Evolutionary conservation across 2,113 vertebrate genomes (phyloP).

Genomic region (Heptranchias perlo): DNA sequence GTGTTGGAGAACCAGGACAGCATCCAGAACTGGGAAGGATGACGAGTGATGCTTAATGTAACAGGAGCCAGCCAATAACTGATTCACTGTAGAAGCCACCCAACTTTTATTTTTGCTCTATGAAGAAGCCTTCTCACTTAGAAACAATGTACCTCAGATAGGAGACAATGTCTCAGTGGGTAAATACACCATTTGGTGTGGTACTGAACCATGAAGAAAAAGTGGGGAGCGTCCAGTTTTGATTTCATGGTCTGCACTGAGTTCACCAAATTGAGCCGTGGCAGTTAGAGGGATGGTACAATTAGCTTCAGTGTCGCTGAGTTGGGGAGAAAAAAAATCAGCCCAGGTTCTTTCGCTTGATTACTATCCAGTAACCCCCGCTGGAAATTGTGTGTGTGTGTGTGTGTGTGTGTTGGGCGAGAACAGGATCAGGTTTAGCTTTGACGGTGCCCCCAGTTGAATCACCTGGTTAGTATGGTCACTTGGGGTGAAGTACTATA

Average conservation of each 20-base stretch:
- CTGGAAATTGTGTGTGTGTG: neutral
- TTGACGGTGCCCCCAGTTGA: neutral
- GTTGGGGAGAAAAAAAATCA: neutral
- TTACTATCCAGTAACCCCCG: neutral
- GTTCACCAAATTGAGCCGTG: neutral
- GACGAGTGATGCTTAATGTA: neutral
- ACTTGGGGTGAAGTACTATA: neutral
- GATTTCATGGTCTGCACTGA: neutral
- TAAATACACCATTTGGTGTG: neutral
- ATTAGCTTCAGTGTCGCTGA: neutral
- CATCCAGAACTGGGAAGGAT: neutral
- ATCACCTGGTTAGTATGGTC: neutral
- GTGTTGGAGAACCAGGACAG: neutral
- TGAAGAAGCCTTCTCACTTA: neutral
- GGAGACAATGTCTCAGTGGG: neutral
- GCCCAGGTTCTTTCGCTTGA: neutral
- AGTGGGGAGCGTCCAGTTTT: neutral
- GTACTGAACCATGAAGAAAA: neutral
- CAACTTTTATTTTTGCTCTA: neutral
- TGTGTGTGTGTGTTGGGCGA: neutral
- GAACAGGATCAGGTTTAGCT: neutral
- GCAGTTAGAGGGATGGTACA: neutral
- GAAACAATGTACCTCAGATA: neutral
- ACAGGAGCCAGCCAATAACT: neutral
- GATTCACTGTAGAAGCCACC: neutral